phyloP scores from a whole-genome alignment of 2,113 vertebrate species.

The Orientallactaga bullata region DNA sequence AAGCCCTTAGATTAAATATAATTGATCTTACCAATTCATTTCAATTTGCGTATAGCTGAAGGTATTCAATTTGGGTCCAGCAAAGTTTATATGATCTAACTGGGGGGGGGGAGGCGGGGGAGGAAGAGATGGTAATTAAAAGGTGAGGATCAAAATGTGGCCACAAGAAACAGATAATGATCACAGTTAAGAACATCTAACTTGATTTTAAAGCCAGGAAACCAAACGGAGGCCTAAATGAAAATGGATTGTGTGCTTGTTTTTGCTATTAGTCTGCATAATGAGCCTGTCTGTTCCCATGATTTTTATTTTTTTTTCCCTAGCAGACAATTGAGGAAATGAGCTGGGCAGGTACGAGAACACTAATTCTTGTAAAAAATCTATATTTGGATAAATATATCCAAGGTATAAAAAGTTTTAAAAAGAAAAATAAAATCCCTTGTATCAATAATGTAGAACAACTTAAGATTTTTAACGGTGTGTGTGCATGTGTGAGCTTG shows the following conservation, averaged over 20 bases:
- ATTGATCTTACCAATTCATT: conserved; percentile 49
- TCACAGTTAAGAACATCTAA: neutral
- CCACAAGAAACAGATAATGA: conserved; percentile 1
- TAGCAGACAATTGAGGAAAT: conserved; percentile 37
- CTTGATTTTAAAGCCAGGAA: conserved; percentile 26
- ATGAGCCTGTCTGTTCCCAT: neutral
- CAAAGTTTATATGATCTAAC: neutral
- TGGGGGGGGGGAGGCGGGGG: neutral
- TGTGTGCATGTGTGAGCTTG: too few species aligned
- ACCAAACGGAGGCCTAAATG: neutral
- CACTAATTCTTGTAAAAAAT: conserved; percentile 17
- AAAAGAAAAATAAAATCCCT: neutral
- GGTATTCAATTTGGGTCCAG: neutral
- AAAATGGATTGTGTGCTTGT: neutral
- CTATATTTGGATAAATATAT: conserved; percentile 25
- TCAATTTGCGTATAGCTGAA: conserved; percentile 32
- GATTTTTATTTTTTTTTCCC: neutral
- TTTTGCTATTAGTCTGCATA: neutral
- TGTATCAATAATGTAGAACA: neutral
- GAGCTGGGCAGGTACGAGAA: neutral
- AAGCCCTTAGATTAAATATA: neutral
- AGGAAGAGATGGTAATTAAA: conserved; percentile 48
- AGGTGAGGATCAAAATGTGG: conserved; percentile 47
- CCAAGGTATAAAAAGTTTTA: neutral
- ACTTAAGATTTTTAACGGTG: neutral